Evolutionary conservation across 2,888 invertebrate species (phyloP), one percentile per base, ranked within the genome.

Genomic region (Platycheirus albimanus): DNA sequence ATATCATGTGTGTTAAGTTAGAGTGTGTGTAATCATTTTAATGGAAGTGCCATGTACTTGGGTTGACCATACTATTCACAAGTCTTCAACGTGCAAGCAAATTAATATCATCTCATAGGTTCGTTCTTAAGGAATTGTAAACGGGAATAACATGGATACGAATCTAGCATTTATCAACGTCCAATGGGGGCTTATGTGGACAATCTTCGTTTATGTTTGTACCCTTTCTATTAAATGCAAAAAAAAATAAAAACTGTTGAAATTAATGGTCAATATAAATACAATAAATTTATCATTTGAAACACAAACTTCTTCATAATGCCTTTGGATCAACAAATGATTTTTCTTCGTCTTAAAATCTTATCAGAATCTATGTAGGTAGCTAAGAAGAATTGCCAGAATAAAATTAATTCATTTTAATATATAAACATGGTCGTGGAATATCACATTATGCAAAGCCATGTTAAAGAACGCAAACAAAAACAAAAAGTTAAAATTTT

Each of bases 11-110:
- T 10, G 43, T 30, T 17, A 43, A 61, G 30, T 61, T 45, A 28
- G 61, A 61, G 61, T 30, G 43, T 45, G 76, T 66, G 66, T 66
- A 81, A 76, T 81, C 58, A 61, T 70, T 80, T 71, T 76, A 81
- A 76, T 81, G 76, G 76, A 76, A 76, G 52, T 61, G 58, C 70
- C 51, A 76, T 61, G 71, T 52, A 71, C 52, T 51, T 20, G 41
- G 63, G 75, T 41, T 52, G 58, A 64, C 38, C 49, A 58, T n/a
- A n/a, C 17, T 20, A 51, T 71, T 61, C 38, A 52, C 41, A 58
- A 19, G 51, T 49, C 43, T 66, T 72, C 6, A 24, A 67, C 61
- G 71, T 78, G 45, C 15, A 72, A 61, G 51, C 38, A 58, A 66
- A 78, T 71, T 78, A 78, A 78, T 78, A 72, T 72, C 58, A 52